Base-by-base conservation (phyloP, 1,140 invertebrate genomes). In the Luehdorfia chinensis region DNA sequence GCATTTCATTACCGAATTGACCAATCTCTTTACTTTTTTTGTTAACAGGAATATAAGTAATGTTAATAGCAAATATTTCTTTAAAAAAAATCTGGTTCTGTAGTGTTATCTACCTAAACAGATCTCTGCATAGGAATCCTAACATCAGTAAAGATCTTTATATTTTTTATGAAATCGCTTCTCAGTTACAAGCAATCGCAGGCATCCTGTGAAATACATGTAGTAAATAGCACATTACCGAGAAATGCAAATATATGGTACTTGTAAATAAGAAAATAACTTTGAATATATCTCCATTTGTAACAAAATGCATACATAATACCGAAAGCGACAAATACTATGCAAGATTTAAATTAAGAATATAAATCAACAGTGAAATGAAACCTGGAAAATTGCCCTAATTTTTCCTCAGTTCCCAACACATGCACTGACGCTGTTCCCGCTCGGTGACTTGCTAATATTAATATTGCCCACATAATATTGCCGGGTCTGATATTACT, bases 391-490 rank as follows among this genome's bases (percentile, higher is more conserved):
- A 41, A 41, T 41, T 41, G 23, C 36, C 19, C 12, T 27, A 41
- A 41, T 41, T 41, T 41, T 41, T 41, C 36, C 36, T 9, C 36
- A 6, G 21, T 12, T 27, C 19, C 7, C 21, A 9, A 16, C 33
- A 9, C 21, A 21, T 8, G 11, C 36, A 15, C 19, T 41, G 21
- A 41, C 36, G 36, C 31, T 33, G 30, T 31, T 30, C 16, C 21
- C 34, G 30, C 33, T 15, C 28, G 37, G 18, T 30, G 36, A 37
- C 18, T 52, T 31, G 30, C 28, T 46, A 51, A 34, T 37, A 27
- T 28, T 46, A 51, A 52, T 52, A 46, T 52, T 32, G 37, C 43
- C 36, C 36, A 36, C 9, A 52, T 52, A 45, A 44, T 41, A 41
- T 41, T 45, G 19, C 32, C 15, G 16, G 34, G 19, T 33, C 34